A percentile compares a stretch with the other conserved stretches of the same genome.
Conservation (phyloP, 2,888 invertebrate species). For the Noctua comes region DNA sequence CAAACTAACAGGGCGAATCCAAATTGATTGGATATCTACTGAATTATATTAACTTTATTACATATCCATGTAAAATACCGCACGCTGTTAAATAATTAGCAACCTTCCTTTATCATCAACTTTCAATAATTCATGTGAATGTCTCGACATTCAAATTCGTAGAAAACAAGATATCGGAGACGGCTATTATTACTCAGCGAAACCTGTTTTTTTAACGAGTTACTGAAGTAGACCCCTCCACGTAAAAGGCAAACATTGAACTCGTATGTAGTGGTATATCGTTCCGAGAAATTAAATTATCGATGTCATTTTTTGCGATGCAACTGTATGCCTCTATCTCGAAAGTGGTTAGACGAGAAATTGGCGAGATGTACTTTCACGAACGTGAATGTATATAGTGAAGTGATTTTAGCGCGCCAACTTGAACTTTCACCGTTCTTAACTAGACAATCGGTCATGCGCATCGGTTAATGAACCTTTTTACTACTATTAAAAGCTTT, state of each 20-base stretch:
- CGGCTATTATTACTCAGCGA: conserved; percentile 46
- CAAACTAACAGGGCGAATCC: not conserved
- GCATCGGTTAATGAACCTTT: conserved; percentile 51
- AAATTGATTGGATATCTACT: not conserved
- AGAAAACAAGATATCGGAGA: conserved; percentile 45
- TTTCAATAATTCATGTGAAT: conserved; percentile 15
- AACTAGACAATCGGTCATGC: conserved; percentile 45
- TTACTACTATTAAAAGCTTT: conserved; percentile 7
- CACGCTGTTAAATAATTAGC: not conserved
- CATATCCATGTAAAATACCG: not conserved
- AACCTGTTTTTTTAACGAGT: conserved; percentile 60
- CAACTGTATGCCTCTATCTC: conserved; percentile 45
- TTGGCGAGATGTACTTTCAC: conserved; percentile 59
- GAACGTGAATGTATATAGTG: conserved; percentile 37
- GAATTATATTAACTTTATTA: not conserved
- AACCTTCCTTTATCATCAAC: not conserved
- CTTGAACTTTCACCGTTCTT: conserved; percentile 64
- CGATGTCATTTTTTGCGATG: conserved; percentile 38
- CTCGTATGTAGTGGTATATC: conserved; percentile 18
- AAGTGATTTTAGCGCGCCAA: conserved; percentile 25
- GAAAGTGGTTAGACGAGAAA: conserved; percentile 66
- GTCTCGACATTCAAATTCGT: conserved; percentile 27
- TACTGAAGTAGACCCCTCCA: conserved; percentile 27
- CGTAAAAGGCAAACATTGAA: conserved; percentile 24
- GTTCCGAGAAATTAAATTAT: conserved; percentile 38